A percentile compares a stretch with the other conserved stretches of the same genome.
phyloP scores from a whole-genome alignment of 1,140 invertebrate species.

The Brachionus sp. region DNA sequence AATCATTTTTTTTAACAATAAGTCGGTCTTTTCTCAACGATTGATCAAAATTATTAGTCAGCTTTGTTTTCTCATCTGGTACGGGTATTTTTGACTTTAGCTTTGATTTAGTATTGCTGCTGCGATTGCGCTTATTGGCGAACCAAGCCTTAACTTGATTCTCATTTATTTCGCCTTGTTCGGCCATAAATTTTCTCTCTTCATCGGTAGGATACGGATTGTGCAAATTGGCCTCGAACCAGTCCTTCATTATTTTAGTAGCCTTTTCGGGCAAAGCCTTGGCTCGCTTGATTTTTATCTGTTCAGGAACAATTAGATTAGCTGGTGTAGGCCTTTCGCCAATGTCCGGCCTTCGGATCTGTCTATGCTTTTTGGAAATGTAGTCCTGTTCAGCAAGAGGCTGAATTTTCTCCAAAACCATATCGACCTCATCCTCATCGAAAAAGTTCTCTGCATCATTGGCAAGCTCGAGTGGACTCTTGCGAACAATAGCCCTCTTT shows the following conservation, averaged over 20 bases:
- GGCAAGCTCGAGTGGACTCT: neutral
- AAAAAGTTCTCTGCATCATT: neutral
- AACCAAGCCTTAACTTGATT: constrained; percentile 57
- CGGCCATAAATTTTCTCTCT: constrained; percentile 51
- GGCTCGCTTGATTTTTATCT: constrained; percentile 10
- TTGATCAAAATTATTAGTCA: neutral
- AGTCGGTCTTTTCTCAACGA: neutral
- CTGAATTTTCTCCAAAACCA: neutral
- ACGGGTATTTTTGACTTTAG: constrained; percentile 47
- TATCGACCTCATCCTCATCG: neutral
- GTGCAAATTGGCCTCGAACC: constrained; percentile 52
- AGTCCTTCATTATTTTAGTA: constrained; percentile 51
- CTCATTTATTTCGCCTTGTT: constrained; percentile 50
- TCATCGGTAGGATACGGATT: constrained; percentile 54
- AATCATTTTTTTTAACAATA: neutral
- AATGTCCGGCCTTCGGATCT: neutral
- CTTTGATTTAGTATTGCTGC: constrained; percentile 50
- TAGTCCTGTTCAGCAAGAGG: neutral
- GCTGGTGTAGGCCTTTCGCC: neutral
- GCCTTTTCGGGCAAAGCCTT: constrained; percentile 47
- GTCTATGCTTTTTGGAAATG: neutral
- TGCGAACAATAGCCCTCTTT: neutral
- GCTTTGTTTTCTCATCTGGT: neutral
- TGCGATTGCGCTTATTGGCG: constrained; percentile 55
- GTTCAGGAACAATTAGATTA: neutral